Percentiles rank a stretch among this genome's conserved stretches.
These are phyloP conservation scores for Monopis laevigella DNA, from an alignment of 2,888 invertebrate species.

Conservation along the genomic window DNA sequence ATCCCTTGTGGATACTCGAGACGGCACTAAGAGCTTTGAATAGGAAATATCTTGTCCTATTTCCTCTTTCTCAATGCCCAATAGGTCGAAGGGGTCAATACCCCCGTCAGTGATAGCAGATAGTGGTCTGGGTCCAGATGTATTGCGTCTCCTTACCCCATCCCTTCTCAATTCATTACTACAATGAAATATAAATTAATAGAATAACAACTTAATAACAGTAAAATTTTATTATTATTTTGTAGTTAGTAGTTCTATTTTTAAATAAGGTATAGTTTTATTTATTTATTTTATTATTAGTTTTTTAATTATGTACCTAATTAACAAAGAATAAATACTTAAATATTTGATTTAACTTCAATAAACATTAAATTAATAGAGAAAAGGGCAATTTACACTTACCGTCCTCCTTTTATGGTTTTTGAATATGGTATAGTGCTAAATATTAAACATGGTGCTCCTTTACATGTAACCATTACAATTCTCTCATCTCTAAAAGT, in stretches of 20 bases:
- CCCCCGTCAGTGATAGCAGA: constrained; percentile 84
- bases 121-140: constrained; percentile 83
- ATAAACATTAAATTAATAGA: too few species aligned
- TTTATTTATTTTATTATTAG: too few species aligned
- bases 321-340: too few species aligned
- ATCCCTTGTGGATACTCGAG: constrained; percentile 58
- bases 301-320: too few species aligned
- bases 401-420: constrained; percentile 48
- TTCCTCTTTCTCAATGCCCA: constrained; percentile 82
- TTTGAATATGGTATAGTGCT: constrained; percentile 87
- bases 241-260: too few species aligned
- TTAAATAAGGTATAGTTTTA: too few species aligned
- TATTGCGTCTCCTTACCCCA: constrained; percentile 79
- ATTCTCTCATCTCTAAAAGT: constrained; percentile 83
- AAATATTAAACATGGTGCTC: constrained; percentile 85
- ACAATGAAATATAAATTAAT: too few species aligned
- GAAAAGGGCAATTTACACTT: too few species aligned
- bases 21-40: constrained; percentile 83
- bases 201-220: too few species aligned
- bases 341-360: too few species aligned
- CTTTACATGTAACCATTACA: constrained; percentile 79
- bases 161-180: too few species aligned
- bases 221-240: too few species aligned
- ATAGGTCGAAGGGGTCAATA: constrained; percentile 84
- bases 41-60: constrained; percentile 94